Evolutionary conservation across 2,797 vertebrate species (phyloP).

Genomic region (Bradypodion pumilum): DNA sequence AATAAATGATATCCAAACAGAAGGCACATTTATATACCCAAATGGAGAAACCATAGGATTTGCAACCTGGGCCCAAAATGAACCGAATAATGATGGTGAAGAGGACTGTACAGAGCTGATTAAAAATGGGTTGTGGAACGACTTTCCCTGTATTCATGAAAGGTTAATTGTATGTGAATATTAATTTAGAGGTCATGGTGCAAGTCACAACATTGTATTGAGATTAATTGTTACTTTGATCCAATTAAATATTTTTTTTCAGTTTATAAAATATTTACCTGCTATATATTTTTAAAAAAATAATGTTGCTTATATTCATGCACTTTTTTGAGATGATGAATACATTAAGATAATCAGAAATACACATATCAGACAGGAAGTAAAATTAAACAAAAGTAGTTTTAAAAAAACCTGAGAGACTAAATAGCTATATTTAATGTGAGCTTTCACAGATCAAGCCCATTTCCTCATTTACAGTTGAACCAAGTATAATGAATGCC

Average conservation of each 20-base stretch:
- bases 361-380: too few species aligned
- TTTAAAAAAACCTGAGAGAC: too few species aligned
- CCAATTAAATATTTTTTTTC: not conserved
- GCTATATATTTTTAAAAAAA: not conserved
- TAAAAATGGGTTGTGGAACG: slow-evolving; percentile 5
- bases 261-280: not conserved
- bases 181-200: not conserved
- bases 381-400: too few species aligned
- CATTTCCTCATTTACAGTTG: too few species aligned
- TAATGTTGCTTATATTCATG: not conserved
- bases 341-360: too few species aligned
- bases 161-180: not conserved
- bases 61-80: not conserved
- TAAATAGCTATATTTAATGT: too few species aligned
- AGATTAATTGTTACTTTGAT: not conserved
- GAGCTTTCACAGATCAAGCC: too few species aligned
- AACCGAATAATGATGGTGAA: slow-evolving; percentile 13
- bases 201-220: not conserved
- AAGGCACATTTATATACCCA: slow-evolving; percentile 9
- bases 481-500: too few species aligned
- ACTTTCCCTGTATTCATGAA: not conserved
- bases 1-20: slow-evolving; percentile 4
- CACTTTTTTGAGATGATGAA: not conserved
- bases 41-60: not conserved
- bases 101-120: slow-evolving; percentile 1